Evolutionary conservation across 2,888 invertebrate species (phyloP).

Genomic region (Geotrupes spiniger): DNA sequence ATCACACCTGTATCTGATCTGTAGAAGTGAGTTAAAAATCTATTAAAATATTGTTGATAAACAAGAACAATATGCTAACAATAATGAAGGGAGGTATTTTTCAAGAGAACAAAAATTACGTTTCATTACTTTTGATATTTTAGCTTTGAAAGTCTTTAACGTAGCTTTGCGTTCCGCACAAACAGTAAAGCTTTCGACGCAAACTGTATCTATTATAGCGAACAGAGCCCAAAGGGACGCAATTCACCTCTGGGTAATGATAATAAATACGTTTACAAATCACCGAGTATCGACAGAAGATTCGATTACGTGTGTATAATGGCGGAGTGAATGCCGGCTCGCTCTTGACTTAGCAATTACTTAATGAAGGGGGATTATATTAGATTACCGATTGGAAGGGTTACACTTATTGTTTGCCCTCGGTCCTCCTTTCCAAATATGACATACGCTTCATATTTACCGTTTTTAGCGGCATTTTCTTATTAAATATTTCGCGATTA

Average conservation of each 20-base stretch:
- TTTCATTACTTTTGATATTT: too few species aligned
- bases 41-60: too few species aligned
- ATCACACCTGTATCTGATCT: too few species aligned
- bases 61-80: too few species aligned
- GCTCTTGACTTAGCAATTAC: constrained; percentile 49
- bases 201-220: too few species aligned
- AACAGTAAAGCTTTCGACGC: too few species aligned
- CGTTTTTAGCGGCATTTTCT: not conserved
- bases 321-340: constrained; percentile 22
- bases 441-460: constrained; percentile 8
- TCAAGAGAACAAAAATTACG: too few species aligned
- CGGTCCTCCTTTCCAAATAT: constrained; percentile 12
- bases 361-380: constrained; percentile 45
- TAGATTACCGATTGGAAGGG: constrained; percentile 36
- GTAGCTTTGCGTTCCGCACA: too few species aligned
- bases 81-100: too few species aligned
- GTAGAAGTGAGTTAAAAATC: too few species aligned
- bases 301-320: constrained; percentile 42
- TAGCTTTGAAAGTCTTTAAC: too few species aligned
- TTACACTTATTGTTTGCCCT: constrained; percentile 25
- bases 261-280: constrained; percentile 43
- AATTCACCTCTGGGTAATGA: constrained; percentile 30
- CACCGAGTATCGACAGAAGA: constrained; percentile 40
- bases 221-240: constrained; percentile 11
- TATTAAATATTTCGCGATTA: too few species aligned